phyloP scores from a whole-genome alignment of 2,888 invertebrate genomes.

The Axea sp. region DNA sequence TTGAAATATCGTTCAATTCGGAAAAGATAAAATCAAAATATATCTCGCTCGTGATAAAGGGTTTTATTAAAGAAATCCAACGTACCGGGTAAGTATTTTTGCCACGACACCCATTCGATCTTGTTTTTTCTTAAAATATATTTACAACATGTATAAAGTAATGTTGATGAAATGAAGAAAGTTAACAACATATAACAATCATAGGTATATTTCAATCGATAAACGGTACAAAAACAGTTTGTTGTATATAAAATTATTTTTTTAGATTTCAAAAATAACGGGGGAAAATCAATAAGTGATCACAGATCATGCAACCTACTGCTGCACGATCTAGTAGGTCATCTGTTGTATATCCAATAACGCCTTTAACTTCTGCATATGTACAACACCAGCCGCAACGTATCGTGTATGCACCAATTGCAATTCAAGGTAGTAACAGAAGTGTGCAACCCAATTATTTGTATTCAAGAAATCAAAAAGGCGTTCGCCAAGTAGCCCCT shows the following conservation, averaged over 20 bases:
- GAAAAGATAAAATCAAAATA: background rate
- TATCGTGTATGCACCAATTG: constrained; percentile 71
- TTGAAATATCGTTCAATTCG: constrained; percentile 2
- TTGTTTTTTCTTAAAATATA: background rate
- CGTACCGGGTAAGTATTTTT: constrained; percentile 2
- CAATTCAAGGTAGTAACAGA: constrained; percentile 69
- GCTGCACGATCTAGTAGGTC: constrained; percentile 70
- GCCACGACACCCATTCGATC: too few relatives aligned
- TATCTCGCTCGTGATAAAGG: background rate
- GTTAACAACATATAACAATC: background rate
- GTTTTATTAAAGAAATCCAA: background rate
- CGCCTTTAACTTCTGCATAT: constrained; percentile 62
- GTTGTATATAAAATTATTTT: too few relatives aligned
- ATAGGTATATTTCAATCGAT: too few relatives aligned
- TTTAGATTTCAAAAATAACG: constrained; percentile 31
- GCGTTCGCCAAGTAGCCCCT: constrained; percentile 61
- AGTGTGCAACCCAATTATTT: constrained; percentile 69
- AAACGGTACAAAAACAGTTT: too few relatives aligned
- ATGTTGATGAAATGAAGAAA: background rate
- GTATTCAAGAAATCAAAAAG: constrained; percentile 69
- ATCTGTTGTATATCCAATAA: constrained; percentile 58
- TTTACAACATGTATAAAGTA: background rate
- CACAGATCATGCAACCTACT: constrained; percentile 73
- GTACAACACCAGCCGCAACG: constrained; percentile 67
- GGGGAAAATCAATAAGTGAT: constrained; percentile 29